A percentile compares a stretch with the other conserved stretches of the same genome.
phyloP scores from a whole-genome alignment of 2,797 vertebrate genomes.

The Sciurus vulgaris region DNA sequence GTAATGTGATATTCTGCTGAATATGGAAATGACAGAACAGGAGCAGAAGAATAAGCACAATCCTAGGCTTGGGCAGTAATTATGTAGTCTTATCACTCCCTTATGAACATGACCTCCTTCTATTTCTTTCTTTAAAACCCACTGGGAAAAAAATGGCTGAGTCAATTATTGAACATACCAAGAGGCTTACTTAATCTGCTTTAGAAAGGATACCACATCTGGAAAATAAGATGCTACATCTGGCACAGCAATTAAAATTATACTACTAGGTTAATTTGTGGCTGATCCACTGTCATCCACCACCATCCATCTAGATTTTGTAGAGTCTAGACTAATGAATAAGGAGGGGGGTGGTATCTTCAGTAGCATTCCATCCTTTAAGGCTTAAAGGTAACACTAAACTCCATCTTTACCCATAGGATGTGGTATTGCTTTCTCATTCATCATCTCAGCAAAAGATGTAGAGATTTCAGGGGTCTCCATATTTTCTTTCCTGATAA shows the following conservation, averaged over 20 bases:
- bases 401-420: background rate
- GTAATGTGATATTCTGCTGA: background rate
- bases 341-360: background rate
- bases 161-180: background rate
- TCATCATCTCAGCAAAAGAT: background rate
- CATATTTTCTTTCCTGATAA: background rate
- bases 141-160: background rate
- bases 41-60: background rate
- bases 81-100: background rate
- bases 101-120: slow-evolving; percentile 25
- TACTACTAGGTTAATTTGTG: background rate
- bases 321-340: background rate
- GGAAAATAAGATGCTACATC: background rate
- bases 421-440: background rate
- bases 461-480: background rate
- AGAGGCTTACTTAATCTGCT: background rate
- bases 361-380: background rate
- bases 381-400: background rate
- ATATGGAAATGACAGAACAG: slow-evolving; percentile 20
- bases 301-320: background rate
- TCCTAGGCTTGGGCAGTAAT: background rate
- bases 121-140: background rate
- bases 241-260: background rate
- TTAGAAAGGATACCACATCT: background rate
- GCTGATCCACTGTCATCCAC: background rate